Percentiles rank a stretch among this genome's conserved stretches.
These are phyloP conservation scores for Peromyscus leucopus DNA, from an alignment of 2,113 vertebrate genomes.

Conservation along the genomic window DNA sequence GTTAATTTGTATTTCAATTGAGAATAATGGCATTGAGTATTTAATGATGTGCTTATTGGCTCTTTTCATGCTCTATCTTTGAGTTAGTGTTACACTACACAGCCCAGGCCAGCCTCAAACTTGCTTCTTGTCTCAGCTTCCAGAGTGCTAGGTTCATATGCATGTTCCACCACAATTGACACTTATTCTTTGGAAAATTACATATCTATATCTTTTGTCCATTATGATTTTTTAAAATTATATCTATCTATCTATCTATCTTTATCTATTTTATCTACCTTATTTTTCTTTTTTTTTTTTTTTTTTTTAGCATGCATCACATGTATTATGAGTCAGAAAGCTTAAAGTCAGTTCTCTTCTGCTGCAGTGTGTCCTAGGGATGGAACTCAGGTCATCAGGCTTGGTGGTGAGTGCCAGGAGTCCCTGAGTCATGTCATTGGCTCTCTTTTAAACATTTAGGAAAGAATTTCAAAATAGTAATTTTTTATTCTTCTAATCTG, in stretches of 20 bases:
- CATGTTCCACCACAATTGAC: not conserved
- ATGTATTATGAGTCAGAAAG: too few relatives aligned
- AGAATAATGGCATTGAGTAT: not conserved
- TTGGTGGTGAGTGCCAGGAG: not conserved
- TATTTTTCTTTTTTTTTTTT: too few relatives aligned
- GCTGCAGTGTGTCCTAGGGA: not conserved
- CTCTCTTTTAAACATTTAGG: not conserved
- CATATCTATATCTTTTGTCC: not conserved
- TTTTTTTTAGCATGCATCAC: too few relatives aligned
- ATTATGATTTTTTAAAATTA: not conserved
- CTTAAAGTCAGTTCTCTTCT: not conserved
- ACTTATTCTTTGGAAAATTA: not conserved
- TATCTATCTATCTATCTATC: too few relatives aligned
- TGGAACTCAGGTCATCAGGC: not conserved
- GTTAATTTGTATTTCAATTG: not conserved
- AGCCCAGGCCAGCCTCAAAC: not conserved
- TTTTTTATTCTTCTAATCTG: not conserved
- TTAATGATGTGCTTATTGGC: not conserved
- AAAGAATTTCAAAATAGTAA: not conserved
- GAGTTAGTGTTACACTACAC: not conserved
- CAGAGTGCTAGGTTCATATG: not conserved
- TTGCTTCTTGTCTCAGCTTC: not conserved
- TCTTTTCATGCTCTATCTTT: not conserved
- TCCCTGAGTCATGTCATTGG: not conserved
- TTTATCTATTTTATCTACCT: too few relatives aligned